Evolutionary conservation across 1,140 invertebrate species (phyloP).

Genomic region (Globodera ellingtonae): DNA sequence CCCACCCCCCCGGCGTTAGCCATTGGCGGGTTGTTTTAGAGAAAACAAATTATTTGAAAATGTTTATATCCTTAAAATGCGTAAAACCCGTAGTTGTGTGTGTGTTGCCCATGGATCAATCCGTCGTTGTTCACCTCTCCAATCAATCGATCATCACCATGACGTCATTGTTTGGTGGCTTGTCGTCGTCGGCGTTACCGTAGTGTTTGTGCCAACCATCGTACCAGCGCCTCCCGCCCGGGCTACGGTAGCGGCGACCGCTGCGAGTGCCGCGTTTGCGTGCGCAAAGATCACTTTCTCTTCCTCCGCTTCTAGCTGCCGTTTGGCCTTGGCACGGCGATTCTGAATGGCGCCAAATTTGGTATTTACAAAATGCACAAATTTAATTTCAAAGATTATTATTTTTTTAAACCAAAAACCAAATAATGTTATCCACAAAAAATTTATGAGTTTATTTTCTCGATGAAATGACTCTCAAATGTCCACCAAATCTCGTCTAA

Average conservation of each 20-base stretch:
- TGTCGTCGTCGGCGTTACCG: too few relatives aligned
- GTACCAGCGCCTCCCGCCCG: neutral
- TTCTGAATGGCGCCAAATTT: slow-evolving; percentile 76
- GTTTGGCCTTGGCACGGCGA: slow-evolving; percentile 87
- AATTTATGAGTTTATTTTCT: slow-evolving; percentile 26
- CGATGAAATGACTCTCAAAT: slow-evolving; percentile 5
- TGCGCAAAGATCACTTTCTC: slow-evolving; percentile 65
- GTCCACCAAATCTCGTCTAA: slow-evolving; percentile 32
- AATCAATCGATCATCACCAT: too few relatives aligned
- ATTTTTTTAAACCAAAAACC: slow-evolving; percentile 1
- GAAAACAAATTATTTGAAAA: too few relatives aligned
- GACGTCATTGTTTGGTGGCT: too few relatives aligned
- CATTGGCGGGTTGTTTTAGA: too few relatives aligned
- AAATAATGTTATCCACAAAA: slow-evolving; percentile 10
- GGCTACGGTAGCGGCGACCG: slow-evolving; percentile 13
- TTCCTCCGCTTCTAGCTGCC: slow-evolving; percentile 84
- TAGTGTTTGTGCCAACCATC: too few relatives aligned
- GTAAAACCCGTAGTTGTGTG: too few relatives aligned
- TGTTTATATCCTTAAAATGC: too few relatives aligned
- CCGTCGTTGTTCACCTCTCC: too few relatives aligned
- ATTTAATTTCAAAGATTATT: slow-evolving; percentile 33
- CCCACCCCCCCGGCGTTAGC: too few relatives aligned
- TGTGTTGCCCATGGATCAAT: too few relatives aligned
- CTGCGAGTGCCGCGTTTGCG: slow-evolving; percentile 33
- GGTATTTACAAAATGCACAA: slow-evolving; percentile 19